phyloP scores from a whole-genome alignment of 2,113 vertebrate species.

The Vombatus ursinus region DNA sequence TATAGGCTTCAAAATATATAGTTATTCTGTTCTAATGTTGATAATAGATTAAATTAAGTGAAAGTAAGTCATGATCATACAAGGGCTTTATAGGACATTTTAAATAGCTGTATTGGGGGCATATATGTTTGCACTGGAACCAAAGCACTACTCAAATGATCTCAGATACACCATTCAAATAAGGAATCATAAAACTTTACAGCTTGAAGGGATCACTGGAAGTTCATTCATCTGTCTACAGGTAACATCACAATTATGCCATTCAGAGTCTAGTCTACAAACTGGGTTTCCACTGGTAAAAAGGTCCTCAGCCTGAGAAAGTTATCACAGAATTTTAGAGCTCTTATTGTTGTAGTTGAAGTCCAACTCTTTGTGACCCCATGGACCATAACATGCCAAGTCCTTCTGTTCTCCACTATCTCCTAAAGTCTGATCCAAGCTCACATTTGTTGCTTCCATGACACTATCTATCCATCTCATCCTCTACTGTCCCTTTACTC shows the following conservation, averaged over 20 bases:
- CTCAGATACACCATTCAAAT: background rate
- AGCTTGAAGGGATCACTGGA: background rate
- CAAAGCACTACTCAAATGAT: background rate
- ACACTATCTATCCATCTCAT: background rate
- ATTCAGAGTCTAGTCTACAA: background rate
- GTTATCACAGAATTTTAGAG: background rate
- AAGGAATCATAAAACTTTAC: background rate
- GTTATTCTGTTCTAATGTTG: too few species aligned
- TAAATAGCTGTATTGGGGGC: background rate
- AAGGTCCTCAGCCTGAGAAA: background rate
- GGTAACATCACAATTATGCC: background rate
- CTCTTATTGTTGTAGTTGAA: too few species aligned
- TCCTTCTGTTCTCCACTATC: background rate
- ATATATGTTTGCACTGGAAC: background rate
- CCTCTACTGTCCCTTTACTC: background rate
- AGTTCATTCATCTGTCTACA: background rate
- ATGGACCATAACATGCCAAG: too few species aligned
- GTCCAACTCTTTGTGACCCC: background rate
- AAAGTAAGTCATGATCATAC: background rate
- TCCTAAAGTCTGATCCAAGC: background rate
- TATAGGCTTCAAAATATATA: too few species aligned
- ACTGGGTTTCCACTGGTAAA: background rate
- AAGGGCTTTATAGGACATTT: background rate
- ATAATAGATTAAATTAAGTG: background rate
- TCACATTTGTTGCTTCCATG: too few species aligned